A percentile compares a stretch with the other conserved stretches of the same genome.
Evolutionary conservation across 2,113 vertebrate genomes (phyloP).

Genomic region (Sander vitreus): DNA sequence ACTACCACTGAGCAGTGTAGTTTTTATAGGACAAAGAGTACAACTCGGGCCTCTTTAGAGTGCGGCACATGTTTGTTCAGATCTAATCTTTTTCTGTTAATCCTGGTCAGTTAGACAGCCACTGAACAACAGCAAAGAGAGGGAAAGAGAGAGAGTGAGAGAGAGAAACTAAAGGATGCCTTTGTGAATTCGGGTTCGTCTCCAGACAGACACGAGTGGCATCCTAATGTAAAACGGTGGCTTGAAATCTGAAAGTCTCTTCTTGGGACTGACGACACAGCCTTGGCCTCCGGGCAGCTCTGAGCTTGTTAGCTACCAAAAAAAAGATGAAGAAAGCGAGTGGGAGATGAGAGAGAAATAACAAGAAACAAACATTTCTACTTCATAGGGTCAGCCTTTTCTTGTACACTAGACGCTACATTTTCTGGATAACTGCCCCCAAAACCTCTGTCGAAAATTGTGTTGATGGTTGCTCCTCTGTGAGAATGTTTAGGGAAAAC

Average conservation of each 20-base stretch:
- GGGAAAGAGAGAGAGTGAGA: constrained; percentile 28
- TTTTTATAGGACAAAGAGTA: constrained; percentile 50
- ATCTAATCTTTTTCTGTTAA: constrained; percentile 74
- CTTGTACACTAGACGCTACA: constrained; percentile 13
- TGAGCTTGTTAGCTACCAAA: constrained; percentile 42
- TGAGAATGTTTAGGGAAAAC: constrained; percentile 34
- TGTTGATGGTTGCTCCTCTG: constrained; percentile 22
- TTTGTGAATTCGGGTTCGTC: constrained; percentile 71
- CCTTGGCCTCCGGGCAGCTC: constrained; percentile 41
- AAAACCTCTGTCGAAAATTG: constrained; percentile 31
- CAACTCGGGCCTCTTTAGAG: constrained; percentile 40
- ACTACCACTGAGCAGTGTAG: constrained; percentile 24
- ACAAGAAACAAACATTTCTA: constrained; percentile 44
- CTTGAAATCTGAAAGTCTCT: constrained; percentile 70
- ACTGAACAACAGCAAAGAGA: constrained; percentile 44
- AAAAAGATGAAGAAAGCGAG: not conserved
- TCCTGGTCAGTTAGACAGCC: constrained; percentile 69
- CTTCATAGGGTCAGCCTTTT: constrained; percentile 30
- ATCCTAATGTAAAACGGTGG: constrained; percentile 76
- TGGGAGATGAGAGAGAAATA: constrained; percentile 28
- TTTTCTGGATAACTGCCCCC: constrained; percentile 18
- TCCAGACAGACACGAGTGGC: constrained; percentile 75
- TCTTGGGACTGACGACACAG: constrained; percentile 68
- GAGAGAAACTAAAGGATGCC: constrained; percentile 68
- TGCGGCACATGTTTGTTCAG: constrained; percentile 67